Conservation (phyloP, 1,140 invertebrate genomes). For the Paraescarpia echinospica region DNA sequence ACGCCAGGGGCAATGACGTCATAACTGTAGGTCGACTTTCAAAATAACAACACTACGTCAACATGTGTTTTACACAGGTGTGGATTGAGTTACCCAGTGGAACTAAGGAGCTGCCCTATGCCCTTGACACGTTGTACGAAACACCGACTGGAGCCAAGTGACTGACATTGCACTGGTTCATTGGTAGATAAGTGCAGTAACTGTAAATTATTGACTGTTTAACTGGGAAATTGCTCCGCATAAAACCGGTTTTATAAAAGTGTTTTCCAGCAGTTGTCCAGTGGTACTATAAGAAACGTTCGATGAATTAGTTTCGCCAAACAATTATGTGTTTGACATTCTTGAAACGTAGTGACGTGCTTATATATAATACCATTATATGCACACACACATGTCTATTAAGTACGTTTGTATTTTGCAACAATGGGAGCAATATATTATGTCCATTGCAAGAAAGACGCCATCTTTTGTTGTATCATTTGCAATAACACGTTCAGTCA, state of each 20-base stretch:
- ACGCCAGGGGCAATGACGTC: background rate
- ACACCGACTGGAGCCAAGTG: background rate
- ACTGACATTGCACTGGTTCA: background rate
- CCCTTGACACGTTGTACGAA: background rate
- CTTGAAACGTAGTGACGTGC: background rate
- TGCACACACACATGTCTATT: too few species aligned
- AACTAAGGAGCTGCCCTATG: background rate
- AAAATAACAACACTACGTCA: background rate
- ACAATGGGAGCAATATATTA: too few species aligned
- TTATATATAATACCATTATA: too few species aligned
- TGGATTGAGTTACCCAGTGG: background rate
- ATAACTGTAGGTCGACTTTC: background rate
- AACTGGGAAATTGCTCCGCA: background rate
- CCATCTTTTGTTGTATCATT: too few species aligned
- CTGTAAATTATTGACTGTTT: background rate
- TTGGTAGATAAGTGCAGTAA: background rate
- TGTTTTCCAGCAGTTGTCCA: background rate
- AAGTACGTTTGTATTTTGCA: too few species aligned
- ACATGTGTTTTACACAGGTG: background rate
- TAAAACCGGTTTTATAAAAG: too few species aligned
- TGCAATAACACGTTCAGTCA: too few species aligned
- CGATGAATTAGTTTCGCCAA: too few species aligned
- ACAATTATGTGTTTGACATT: background rate
- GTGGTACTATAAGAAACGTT: background rate
- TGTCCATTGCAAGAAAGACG: too few species aligned